Conservation (phyloP, 2,797 vertebrate species). For the Spea hammondii region DNA sequence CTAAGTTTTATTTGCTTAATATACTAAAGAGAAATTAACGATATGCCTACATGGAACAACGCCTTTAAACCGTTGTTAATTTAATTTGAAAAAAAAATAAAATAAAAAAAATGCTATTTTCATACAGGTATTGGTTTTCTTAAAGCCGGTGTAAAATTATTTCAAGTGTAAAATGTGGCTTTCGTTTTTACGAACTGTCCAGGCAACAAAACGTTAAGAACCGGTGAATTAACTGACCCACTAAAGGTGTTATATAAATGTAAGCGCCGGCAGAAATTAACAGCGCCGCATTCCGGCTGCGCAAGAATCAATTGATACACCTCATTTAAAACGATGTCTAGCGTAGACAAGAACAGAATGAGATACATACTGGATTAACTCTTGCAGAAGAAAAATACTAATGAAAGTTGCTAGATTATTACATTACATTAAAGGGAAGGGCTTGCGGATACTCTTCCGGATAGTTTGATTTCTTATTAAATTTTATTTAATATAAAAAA, state of each 20-base stretch:
- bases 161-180: neutral
- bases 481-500: neutral
- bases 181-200: conserved; percentile 6
- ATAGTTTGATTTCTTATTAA: conserved; percentile 3
- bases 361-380: neutral
- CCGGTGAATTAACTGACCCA: neutral
- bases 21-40: no score
- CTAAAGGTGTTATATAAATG: conserved; percentile 2
- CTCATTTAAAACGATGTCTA: conserved; percentile 34
- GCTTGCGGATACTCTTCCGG: neutral
- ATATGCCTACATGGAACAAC: no score
- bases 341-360: neutral
- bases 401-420: conserved; percentile 19
- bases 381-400: neutral
- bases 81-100: no score
- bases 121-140: neutral
- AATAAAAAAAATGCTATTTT: no score
- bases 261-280: conserved; percentile 1
- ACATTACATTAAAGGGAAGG: neutral
- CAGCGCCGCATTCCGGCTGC: neutral
- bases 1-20: no score
- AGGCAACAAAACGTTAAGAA: fast-evolving
- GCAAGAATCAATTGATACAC: conserved; percentile 14
- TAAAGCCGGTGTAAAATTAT: neutral
- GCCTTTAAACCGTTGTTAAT: no score